These are phyloP conservation scores for Dallia pectoralis DNA, from an alignment of 2,797 vertebrate species.

Conservation along the genomic window DNA sequence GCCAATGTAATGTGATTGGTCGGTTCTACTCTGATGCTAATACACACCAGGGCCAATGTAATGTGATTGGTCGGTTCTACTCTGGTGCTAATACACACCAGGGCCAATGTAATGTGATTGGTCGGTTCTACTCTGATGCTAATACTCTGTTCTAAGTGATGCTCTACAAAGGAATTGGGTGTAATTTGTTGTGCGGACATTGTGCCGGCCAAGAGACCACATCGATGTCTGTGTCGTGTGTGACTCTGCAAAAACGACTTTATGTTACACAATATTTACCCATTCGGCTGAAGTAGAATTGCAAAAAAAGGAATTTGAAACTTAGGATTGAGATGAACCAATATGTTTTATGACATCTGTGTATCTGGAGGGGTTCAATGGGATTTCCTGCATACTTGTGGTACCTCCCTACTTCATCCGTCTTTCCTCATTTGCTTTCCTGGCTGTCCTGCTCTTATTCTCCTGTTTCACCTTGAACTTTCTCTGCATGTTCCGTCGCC, in stretches of 20 bases:
- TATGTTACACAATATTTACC: slow-evolving; percentile 33
- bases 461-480: slow-evolving; percentile 25
- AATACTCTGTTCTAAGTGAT: background rate
- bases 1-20: too few species aligned
- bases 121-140: slow-evolving; percentile 2
- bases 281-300: slow-evolving; percentile 26
- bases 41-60: too few species aligned
- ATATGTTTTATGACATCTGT: slow-evolving; percentile 15
- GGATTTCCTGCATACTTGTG: background rate
- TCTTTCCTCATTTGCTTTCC: slow-evolving; percentile 46
- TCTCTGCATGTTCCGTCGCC: background rate
- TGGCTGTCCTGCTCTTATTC: slow-evolving; percentile 17
- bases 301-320: slow-evolving; percentile 10
- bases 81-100: background rate
- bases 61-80: background rate
- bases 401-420: slow-evolving; percentile 21
- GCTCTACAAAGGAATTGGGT: background rate
- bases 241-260: slow-evolving; percentile 24
- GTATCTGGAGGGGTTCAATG: background rate
- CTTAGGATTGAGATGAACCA: slow-evolving; percentile 31
- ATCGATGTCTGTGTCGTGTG: slow-evolving; percentile 21
- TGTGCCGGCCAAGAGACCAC: background rate
- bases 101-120: too few species aligned
- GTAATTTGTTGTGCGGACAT: background rate
- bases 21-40: slow-evolving; percentile 5